A percentile compares a stretch with the other conserved stretches of the same genome.
Conservation (phyloP, 2,113 vertebrate genomes). For the Chaenocephalus aceratus region DNA sequence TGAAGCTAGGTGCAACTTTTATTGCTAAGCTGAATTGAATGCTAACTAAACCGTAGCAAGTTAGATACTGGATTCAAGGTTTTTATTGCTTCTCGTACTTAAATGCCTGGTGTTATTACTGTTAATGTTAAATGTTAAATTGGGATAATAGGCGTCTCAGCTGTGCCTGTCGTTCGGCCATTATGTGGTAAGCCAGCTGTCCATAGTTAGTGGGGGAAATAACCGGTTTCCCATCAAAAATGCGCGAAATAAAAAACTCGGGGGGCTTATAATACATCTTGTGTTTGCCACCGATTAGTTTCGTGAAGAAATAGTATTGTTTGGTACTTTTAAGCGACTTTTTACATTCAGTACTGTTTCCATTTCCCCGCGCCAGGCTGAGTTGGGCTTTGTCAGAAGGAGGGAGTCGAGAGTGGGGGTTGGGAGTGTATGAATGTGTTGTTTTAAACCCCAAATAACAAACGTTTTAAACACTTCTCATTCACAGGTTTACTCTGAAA, state of each 20-base stretch:
- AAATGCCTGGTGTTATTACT: rapidly evolving
- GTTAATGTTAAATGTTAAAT: neutral
- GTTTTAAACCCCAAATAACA: conserved; percentile 11
- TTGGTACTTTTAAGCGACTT: conserved; percentile 25
- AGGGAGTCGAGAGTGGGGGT: conserved; percentile 78
- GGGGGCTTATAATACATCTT: neutral
- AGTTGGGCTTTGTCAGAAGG: conserved; percentile 75
- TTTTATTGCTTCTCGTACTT: rapidly evolving
- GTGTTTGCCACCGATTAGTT: rapidly evolving
- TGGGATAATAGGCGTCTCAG: conserved; percentile 15
- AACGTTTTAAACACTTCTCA: neutral
- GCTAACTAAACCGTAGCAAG: neutral
- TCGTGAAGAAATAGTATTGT: rapidly evolving
- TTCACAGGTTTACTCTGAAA: conserved; percentile 66
- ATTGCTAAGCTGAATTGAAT: conserved; percentile 4
- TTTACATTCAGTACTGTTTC: conserved; percentile 46
- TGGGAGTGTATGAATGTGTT: conserved; percentile 61
- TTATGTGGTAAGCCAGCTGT: conserved; percentile 71
- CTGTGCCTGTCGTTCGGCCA: conserved; percentile 71
- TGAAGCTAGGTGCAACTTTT: conserved; percentile 6
- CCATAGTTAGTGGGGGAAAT: conserved; percentile 29
- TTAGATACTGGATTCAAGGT: neutral
- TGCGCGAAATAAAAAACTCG: rapidly evolving
- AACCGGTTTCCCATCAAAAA: neutral
- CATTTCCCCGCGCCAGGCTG: conserved; percentile 75